These are phyloP conservation scores for Scaptodrosophila latifasciaeformis DNA, from an alignment of 2,888 invertebrate species.

Conservation along the genomic window DNA sequence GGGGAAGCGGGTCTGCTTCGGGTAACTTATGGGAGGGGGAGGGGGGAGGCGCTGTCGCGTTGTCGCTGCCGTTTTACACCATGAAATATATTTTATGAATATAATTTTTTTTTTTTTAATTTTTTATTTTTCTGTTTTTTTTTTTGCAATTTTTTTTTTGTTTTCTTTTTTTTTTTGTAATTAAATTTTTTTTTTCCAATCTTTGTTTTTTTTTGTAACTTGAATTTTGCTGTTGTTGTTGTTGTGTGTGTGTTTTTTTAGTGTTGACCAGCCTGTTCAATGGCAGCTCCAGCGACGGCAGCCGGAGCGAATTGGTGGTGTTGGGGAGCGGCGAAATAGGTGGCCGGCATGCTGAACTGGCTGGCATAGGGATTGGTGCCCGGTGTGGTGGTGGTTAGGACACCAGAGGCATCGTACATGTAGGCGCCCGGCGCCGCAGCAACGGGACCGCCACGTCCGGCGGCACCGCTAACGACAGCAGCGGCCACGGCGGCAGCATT, in stretches of 20 bases:
- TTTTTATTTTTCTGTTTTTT: constrained; percentile 8
- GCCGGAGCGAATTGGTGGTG: constrained; percentile 63
- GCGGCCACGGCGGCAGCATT: constrained; percentile 42
- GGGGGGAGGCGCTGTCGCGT: no score
- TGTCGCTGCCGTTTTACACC: no score
- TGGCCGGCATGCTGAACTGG: constrained; percentile 69
- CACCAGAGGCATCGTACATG: constrained; percentile 73
- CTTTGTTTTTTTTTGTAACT: background rate
- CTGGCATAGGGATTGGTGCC: constrained; percentile 73
- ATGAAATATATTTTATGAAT: no score
- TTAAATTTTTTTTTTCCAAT: constrained; percentile 3
- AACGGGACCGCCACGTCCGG: constrained; percentile 39
- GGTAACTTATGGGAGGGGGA: no score
- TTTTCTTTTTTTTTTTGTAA: constrained; percentile 10
- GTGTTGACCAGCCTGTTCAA: constrained; percentile 53
- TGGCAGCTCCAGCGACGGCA: constrained; percentile 51
- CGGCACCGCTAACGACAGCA: constrained; percentile 30
- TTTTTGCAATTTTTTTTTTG: constrained; percentile 1
- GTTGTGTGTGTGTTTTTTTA: no score
- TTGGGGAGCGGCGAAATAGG: constrained; percentile 65
- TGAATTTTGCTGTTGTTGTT: no score
- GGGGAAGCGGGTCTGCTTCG: no score
- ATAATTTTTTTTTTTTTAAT: no score
- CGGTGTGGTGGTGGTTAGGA: constrained; percentile 70
- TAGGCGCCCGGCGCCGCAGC: constrained; percentile 52